phyloP scores from a whole-genome alignment of 2,113 vertebrate species.

The Psittacula cyanocephala region DNA sequence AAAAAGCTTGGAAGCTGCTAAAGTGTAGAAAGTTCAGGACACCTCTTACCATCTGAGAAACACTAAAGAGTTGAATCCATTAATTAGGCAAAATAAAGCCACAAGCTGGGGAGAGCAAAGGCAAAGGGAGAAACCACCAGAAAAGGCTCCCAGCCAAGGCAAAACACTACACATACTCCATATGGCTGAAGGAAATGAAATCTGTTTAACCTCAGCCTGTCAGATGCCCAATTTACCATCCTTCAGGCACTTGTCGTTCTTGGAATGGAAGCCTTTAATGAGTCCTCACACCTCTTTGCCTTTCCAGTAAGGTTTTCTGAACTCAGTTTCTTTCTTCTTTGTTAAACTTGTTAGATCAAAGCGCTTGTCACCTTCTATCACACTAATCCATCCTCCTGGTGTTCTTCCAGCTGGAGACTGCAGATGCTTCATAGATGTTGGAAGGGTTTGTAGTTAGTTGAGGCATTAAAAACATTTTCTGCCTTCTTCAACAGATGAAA shows the following conservation, averaged over 20 bases:
- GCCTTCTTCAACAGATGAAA: not conserved
- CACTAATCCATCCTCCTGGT: not conserved
- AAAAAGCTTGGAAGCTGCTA: not conserved
- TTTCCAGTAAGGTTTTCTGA: not conserved
- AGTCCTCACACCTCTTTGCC: not conserved
- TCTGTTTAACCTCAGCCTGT: not conserved
- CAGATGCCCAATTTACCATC: not conserved
- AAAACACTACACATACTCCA: not conserved
- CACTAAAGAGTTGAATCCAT: not conserved
- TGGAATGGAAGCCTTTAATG: not conserved
- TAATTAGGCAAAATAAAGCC: not conserved
- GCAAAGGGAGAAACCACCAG: not conserved
- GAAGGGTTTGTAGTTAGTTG: not conserved
- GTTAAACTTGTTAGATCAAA: not conserved
- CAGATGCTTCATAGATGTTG: not conserved
- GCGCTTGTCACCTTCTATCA: not conserved
- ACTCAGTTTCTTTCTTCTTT: not conserved
- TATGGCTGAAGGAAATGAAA: not conserved
- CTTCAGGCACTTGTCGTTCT: not conserved
- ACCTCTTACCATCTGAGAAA: not conserved
- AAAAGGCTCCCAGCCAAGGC: not conserved
- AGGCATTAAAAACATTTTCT: not conserved
- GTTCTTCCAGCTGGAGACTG: not conserved
- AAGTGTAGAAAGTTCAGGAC: not conserved
- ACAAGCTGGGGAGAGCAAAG: not conserved